A percentile compares a stretch with the other conserved stretches of the same genome.
phyloP scores from a whole-genome alignment of 2,888 invertebrate genomes.

The Cecidostiba fungosa region DNA sequence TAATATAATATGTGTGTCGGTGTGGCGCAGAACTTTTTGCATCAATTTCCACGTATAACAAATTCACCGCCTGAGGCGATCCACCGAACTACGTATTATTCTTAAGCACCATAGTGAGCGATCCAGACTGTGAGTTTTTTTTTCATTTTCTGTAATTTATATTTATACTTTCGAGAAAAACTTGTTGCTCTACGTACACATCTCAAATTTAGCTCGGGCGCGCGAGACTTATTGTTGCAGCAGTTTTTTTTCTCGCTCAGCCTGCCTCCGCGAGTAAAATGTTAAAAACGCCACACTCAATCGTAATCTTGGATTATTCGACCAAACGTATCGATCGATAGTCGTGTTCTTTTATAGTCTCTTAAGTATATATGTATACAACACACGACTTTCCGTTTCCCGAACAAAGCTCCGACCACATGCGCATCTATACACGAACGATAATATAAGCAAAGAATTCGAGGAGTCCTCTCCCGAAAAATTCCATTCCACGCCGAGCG shows the following conservation, averaged over 20 bases:
- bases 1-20: slow-evolving; percentile 12
- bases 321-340: slow-evolving; percentile 9
- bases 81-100: slow-evolving; percentile 39
- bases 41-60: background rate
- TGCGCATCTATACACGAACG: slow-evolving; percentile 21
- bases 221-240: slow-evolving; percentile 10
- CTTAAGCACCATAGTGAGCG: slow-evolving; percentile 54
- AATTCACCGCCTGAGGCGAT: slow-evolving; percentile 32
- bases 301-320: slow-evolving; percentile 16
- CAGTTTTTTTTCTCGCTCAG: background rate
- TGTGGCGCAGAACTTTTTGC: background rate
- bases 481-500: slow-evolving; percentile 6
- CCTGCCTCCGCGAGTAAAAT: background rate
- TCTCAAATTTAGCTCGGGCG: slow-evolving; percentile 27
- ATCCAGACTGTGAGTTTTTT: slow-evolving; percentile 40
- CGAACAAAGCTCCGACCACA: slow-evolving; percentile 50
- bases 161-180: slow-evolving; percentile 52
- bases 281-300: slow-evolving; percentile 20
- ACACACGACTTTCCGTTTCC: slow-evolving; percentile 39
- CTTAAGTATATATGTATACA: slow-evolving; percentile 13
- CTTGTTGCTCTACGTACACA: slow-evolving; percentile 7
- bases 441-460: slow-evolving; percentile 7
- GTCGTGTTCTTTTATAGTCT: background rate
- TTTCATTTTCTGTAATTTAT: slow-evolving; percentile 40
- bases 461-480: slow-evolving; percentile 13